phyloP scores from a whole-genome alignment of 2,888 invertebrate genomes.

The Villa cingulata region DNA sequence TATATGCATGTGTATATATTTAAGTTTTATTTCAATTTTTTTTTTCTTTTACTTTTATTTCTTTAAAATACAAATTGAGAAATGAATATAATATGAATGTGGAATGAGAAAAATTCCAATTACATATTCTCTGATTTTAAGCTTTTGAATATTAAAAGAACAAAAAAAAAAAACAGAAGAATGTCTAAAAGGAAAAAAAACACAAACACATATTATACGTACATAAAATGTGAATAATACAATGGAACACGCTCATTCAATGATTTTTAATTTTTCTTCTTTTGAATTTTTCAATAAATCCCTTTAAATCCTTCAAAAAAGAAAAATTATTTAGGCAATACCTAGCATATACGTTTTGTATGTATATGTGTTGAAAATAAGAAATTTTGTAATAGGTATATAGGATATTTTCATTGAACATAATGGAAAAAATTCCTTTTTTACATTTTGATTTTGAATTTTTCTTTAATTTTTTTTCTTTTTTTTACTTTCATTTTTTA shows the following conservation, averaged over 20 bases:
- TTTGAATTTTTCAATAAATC: slow-evolving; percentile 2
- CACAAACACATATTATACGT: no score
- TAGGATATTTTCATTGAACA: no score
- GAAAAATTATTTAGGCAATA: no score
- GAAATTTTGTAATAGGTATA: no score
- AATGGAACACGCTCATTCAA: neutral
- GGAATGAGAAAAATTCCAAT: slow-evolving; percentile 5
- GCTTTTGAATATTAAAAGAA: neutral
- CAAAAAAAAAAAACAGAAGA: neutral
- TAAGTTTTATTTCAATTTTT: neutral
- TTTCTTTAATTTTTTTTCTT: neutral
- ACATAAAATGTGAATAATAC: no score
- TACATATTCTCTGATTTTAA: slow-evolving; percentile 9
- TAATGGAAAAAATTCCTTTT: slow-evolving; percentile 2
- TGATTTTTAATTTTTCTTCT: slow-evolving; percentile 3
- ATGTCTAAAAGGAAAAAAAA: no score
- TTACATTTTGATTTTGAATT: neutral
- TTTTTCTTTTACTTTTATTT: neutral
- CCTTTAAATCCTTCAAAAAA: slow-evolving; percentile 4
- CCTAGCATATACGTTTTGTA: no score
- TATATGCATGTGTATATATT: neutral
- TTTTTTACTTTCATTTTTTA: neutral
- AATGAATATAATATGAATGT: no score
- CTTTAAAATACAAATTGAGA: neutral
- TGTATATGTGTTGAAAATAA: no score